phyloP scores from a whole-genome alignment of 2,797 vertebrate species.

The Urocyon cinereoargenteus region DNA sequence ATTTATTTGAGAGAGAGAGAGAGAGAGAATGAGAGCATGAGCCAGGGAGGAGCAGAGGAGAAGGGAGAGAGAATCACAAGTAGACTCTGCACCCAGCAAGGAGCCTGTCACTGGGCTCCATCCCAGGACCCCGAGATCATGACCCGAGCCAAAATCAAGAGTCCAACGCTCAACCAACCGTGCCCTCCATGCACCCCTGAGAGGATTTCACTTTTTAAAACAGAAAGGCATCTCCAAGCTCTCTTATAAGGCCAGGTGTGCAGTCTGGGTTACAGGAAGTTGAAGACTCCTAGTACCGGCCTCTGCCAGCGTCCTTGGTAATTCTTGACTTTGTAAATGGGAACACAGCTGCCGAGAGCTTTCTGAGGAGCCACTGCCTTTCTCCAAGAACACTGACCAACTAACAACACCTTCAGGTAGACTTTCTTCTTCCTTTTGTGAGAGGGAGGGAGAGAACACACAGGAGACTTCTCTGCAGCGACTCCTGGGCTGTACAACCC shows the following conservation, averaged over 20 bases:
- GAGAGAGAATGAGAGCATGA: neutral
- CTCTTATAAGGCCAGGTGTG: neutral
- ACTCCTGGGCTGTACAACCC: neutral
- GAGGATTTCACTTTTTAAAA: neutral
- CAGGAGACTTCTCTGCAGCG: neutral
- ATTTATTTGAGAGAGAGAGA: too few relatives aligned
- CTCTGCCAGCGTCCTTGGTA: neutral
- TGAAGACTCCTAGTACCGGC: neutral
- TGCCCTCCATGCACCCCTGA: neutral
- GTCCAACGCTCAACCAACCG: rapidly evolving
- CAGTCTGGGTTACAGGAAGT: neutral
- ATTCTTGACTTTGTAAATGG: neutral
- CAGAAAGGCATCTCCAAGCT: neutral
- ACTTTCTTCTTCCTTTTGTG: neutral
- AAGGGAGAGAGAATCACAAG: neutral
- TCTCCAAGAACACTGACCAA: neutral
- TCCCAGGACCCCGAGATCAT: neutral
- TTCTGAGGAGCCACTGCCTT: neutral
- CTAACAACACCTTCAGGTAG: neutral
- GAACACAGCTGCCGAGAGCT: neutral
- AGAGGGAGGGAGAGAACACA: neutral
- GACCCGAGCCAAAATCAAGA: neutral
- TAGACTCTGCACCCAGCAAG: neutral
- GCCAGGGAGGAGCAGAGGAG: neutral
- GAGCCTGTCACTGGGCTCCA: neutral